Evolutionary conservation across 2,113 vertebrate species (phyloP).

Genomic region (Rousettus leschenaultii): DNA sequence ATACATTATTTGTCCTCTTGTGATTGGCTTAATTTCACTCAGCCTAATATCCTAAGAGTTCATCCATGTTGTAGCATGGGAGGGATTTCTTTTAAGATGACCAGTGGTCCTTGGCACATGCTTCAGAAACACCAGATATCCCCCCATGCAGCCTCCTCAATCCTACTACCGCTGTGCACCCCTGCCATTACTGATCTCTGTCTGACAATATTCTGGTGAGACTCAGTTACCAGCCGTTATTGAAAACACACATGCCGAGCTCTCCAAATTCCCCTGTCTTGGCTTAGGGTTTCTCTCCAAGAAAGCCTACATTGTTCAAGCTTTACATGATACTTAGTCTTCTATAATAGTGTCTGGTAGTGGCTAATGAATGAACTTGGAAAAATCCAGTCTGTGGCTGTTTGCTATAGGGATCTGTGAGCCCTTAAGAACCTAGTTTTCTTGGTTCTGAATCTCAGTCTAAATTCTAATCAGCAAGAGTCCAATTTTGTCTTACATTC

Average conservation of each 20-base stretch:
- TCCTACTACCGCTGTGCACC: background rate
- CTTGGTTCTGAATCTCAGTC: background rate
- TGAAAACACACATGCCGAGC: background rate
- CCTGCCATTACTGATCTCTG: background rate
- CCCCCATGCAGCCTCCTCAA: fast-evolving
- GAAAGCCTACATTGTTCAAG: background rate
- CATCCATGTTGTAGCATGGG: background rate
- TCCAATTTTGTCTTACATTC: background rate
- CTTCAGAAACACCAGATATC: background rate
- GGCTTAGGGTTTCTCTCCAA: background rate
- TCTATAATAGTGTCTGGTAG: background rate
- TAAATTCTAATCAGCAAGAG: background rate
- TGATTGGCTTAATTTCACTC: background rate
- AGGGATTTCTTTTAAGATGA: background rate
- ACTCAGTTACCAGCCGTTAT: background rate
- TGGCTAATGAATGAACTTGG: background rate
- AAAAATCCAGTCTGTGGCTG: background rate
- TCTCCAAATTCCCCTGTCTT: background rate
- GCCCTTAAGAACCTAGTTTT: background rate
- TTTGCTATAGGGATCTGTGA: background rate
- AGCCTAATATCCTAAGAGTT: background rate
- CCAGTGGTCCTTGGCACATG: background rate
- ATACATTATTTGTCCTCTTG: background rate
- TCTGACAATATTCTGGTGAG: background rate
- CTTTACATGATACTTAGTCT: background rate